A percentile compares a stretch with the other conserved stretches of the same genome.
Conservation (phyloP, 1,140 invertebrate species). For the Gryllus bimaculatus region DNA sequence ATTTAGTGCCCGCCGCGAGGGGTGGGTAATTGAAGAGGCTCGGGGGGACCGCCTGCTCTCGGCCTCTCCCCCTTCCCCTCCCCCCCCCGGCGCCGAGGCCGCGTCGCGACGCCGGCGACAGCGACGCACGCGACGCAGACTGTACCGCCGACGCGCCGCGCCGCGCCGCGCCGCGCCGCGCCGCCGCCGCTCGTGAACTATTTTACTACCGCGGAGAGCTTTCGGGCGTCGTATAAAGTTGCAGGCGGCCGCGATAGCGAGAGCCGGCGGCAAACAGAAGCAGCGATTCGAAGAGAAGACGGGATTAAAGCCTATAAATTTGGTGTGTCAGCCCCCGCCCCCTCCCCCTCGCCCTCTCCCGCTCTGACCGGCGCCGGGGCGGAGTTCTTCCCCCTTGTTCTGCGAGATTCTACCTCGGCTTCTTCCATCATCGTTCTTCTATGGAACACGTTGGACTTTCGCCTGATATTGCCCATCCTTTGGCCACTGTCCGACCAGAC, state of each 20-base stretch:
- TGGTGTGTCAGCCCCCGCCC: background rate
- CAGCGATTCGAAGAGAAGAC: background rate
- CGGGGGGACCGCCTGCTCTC: too few species aligned
- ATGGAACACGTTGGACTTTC: too few species aligned
- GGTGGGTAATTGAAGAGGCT: too few species aligned
- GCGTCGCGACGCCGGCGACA: too few species aligned
- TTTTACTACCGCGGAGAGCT: background rate
- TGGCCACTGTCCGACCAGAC: too few species aligned
- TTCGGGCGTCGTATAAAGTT: background rate
- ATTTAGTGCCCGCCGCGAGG: too few species aligned
- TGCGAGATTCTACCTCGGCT: background rate
- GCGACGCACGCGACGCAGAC: too few species aligned
- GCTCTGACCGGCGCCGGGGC: background rate
- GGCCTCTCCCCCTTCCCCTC: too few species aligned
- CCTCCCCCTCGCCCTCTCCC: background rate
- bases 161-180: too few species aligned
- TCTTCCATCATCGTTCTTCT: background rate
- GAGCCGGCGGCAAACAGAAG: background rate
- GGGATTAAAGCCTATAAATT: slow-evolving; percentile 1
- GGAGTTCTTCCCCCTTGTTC: background rate
- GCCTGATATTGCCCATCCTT: too few species aligned
- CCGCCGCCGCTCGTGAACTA: background rate
- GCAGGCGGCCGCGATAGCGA: background rate
- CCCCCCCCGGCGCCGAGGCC: too few species aligned
- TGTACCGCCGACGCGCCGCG: too few species aligned